phyloP scores from a whole-genome alignment of 1,140 invertebrate genomes.

The Drosophila varians region DNA sequence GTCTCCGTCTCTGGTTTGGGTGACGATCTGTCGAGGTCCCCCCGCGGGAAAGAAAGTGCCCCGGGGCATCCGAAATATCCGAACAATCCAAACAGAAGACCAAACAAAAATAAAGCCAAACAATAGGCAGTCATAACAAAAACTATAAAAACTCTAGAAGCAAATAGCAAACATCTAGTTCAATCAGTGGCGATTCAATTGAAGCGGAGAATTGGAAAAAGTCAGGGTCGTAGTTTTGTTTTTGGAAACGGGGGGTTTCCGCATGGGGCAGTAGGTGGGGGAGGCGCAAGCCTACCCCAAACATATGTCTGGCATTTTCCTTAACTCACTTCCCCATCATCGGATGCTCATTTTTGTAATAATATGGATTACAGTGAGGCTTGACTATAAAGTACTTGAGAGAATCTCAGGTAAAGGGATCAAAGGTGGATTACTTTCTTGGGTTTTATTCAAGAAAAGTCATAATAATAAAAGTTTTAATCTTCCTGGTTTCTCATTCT shows the following conservation, averaged over 20 bases:
- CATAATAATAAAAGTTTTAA: too few relatives aligned
- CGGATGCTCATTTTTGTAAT: background rate
- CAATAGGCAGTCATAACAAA: constrained; percentile 3
- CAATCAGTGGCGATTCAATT: constrained; percentile 32
- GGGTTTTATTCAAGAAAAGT: too few relatives aligned
- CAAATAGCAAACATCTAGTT: constrained; percentile 20
- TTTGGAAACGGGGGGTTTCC: background rate
- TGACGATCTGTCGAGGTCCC: too few relatives aligned
- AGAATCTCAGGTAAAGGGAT: too few relatives aligned
- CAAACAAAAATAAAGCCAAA: constrained; percentile 3
- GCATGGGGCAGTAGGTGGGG: background rate
- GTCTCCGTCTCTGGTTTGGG: too few relatives aligned
- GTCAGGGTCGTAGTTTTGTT: background rate
- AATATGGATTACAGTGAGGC: background rate
- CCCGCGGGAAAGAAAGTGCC: constrained; percentile 17
- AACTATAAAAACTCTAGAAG: constrained; percentile 1
- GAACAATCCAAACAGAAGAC: background rate
- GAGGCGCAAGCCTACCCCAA: constrained; percentile 19
- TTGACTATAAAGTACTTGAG: background rate
- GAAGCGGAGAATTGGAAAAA: background rate
- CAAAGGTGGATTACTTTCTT: too few relatives aligned
- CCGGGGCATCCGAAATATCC: background rate
- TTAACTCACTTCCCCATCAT: background rate
- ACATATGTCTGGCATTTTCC: background rate
- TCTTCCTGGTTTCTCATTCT: background rate